These are phyloP conservation scores for Meteorus sp. DNA, from an alignment of 1,140 invertebrate species.

Conservation along the genomic window DNA sequence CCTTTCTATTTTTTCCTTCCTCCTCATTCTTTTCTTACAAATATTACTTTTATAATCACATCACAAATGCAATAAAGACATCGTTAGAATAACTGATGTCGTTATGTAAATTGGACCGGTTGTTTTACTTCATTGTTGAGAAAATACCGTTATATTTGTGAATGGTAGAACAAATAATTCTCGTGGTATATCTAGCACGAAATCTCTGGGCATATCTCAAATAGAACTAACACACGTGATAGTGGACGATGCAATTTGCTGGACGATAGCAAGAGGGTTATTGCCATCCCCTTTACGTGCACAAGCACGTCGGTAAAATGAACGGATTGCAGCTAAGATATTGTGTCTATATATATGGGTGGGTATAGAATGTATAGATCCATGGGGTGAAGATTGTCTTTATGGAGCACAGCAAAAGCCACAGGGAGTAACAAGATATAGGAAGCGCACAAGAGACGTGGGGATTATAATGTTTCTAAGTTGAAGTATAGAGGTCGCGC, in stretches of 20 bases:
- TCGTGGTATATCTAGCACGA: conserved; percentile 2
- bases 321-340: too few relatives aligned
- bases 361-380: conserved; percentile 3
- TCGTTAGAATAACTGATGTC: too few relatives aligned
- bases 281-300: conserved; percentile 15
- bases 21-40: not conserved
- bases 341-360: too few relatives aligned
- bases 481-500: not conserved
- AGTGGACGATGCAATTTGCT: conserved; percentile 17
- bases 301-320: conserved; percentile 1
- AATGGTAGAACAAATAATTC: not conserved
- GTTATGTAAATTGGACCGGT: too few relatives aligned
- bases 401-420: conserved; percentile 12
- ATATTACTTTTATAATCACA: too few relatives aligned
- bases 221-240: not conserved
- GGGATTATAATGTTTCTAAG: not conserved
- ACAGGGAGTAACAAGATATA: conserved; percentile 21
- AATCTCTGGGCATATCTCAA: conserved; percentile 7
- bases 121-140: not conserved
- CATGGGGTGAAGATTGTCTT: not conserved
- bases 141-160: not conserved
- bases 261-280: conserved; percentile 4
- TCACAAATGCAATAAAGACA: too few relatives aligned
- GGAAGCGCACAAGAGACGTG: conserved; percentile 5
- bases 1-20: not conserved